Base-by-base conservation (phyloP, 2,888 invertebrate species). In the Desoria tigrina region DNA sequence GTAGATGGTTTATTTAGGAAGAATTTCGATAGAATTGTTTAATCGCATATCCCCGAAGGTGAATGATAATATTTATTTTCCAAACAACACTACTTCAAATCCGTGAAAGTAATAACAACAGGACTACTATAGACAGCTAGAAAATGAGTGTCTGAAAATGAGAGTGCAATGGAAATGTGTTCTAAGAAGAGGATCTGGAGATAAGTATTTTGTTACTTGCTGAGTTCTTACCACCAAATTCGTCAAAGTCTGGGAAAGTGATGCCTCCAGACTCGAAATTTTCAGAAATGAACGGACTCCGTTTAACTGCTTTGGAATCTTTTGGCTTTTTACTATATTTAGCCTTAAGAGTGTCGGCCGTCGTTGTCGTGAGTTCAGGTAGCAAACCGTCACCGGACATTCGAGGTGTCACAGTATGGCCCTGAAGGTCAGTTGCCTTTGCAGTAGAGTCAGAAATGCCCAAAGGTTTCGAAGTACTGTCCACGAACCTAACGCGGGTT, bases 181-280 rank as follows among this genome's bases (percentile, higher is more conserved):
- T n/a, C n/a, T n/a, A n/a, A n/a, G n/a, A n/a, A n/a, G n/a, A n/a
- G n/a, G n/a, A n/a, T n/a, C n/a, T n/a, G n/a, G n/a, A n/a, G n/a
- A n/a, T n/a, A 11, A 45, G 9, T 45, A 6, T 45, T 32, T 11
- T 32, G 32, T 32, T 32, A 32, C 11, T 32, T 45, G 45, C 16
- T 16, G 6, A 45, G 16, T 39, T 67, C 74, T 76, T 76, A 76
- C 76, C 76, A 66, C 76, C 76, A 65, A 76, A 76, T 39, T 74
- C 73, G 69, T 76, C 76, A 74, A 76, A 76, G 71, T 76, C 76
- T 62, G 76, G 76, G 55, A 76, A 76, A 42, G 65, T 69, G 66
- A 76, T 73, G 24, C 69, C 70, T 63, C 73, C 67, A 49, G 67
- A 56, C 18, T 68, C 70, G 69, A 73, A 76, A 55, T 73, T 74